These are phyloP conservation scores for Charadrius vociferus DNA, from an alignment of 2,113 vertebrate genomes.

Conservation along the genomic window DNA sequence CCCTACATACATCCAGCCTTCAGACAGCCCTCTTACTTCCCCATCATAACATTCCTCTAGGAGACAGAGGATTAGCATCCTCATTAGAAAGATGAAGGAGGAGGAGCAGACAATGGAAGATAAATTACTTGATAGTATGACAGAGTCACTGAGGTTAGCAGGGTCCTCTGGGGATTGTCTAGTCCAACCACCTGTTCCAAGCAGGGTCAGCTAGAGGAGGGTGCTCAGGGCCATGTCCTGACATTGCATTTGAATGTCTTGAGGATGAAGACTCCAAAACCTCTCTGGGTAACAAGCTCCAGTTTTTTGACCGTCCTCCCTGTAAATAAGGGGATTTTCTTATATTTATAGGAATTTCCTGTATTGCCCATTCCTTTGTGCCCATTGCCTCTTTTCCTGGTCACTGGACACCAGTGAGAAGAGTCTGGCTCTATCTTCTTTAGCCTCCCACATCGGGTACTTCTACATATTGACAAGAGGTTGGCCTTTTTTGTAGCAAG, in stretches of 20 bases:
- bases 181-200: background rate
- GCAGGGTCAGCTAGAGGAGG: background rate
- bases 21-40: background rate
- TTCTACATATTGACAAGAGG: background rate
- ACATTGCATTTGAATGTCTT: background rate
- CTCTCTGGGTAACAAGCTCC: background rate
- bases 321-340: background rate
- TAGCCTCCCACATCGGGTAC: fast-evolving
- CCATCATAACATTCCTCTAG: background rate
- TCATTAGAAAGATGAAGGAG: background rate
- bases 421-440: background rate
- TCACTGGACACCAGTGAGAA: background rate
- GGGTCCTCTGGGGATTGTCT: background rate
- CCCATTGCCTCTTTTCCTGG: background rate
- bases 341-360: background rate
- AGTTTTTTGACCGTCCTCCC: background rate
- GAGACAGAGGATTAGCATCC: background rate
- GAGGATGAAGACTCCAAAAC: background rate
- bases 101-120: background rate
- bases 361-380: background rate
- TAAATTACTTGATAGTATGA: background rate
- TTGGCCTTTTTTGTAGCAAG: background rate
- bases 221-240: background rate
- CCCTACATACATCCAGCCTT: background rate
- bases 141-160: background rate